A percentile compares a stretch with the other conserved stretches of the same genome.
Conservation (phyloP, 2,888 invertebrate genomes). For the Phrixothrix hirtus region DNA sequence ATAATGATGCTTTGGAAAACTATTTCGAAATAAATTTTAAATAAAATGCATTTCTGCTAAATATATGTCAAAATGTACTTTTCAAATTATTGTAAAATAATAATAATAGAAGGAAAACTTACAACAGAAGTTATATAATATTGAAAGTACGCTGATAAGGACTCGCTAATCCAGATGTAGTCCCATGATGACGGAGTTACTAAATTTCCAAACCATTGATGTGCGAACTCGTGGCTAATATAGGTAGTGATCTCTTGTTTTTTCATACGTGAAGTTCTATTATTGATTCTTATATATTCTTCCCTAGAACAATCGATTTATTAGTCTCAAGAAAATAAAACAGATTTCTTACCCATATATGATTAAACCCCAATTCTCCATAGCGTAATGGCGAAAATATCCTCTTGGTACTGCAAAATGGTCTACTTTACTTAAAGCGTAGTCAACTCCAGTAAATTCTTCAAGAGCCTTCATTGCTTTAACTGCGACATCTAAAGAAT, state of each 20-base stretch:
- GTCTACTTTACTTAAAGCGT: constrained; percentile 68
- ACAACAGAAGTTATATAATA: constrained; percentile 48
- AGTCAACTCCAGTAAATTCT: constrained; percentile 61
- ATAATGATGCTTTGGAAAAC: too few relatives aligned
- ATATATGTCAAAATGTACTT: too few relatives aligned
- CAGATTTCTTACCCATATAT: constrained; percentile 72
- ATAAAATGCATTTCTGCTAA: too few relatives aligned
- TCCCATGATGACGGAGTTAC: constrained; percentile 55
- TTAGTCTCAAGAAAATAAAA: neutral
- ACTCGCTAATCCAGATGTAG: constrained; percentile 57
- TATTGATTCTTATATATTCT: constrained; percentile 4
- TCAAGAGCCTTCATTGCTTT: constrained; percentile 58
- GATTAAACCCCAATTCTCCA: constrained; percentile 87
- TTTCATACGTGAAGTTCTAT: constrained; percentile 18
- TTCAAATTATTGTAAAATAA: too few relatives aligned
- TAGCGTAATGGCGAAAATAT: constrained; percentile 77
- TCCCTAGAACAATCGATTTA: constrained; percentile 7
- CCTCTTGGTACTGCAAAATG: constrained; percentile 69
- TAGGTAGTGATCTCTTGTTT: constrained; percentile 41
- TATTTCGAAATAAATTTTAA: too few relatives aligned
- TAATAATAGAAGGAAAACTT: constrained; percentile 1
- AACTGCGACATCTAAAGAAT: constrained; percentile 54
- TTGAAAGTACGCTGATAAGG: constrained; percentile 62
- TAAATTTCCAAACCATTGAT: constrained; percentile 60
- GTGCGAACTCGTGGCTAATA: constrained; percentile 61